Percentiles rank a stretch among this genome's conserved stretches.
phyloP scores from a whole-genome alignment of 2,113 vertebrate species.

The Petrocephalus microphthalmus region DNA sequence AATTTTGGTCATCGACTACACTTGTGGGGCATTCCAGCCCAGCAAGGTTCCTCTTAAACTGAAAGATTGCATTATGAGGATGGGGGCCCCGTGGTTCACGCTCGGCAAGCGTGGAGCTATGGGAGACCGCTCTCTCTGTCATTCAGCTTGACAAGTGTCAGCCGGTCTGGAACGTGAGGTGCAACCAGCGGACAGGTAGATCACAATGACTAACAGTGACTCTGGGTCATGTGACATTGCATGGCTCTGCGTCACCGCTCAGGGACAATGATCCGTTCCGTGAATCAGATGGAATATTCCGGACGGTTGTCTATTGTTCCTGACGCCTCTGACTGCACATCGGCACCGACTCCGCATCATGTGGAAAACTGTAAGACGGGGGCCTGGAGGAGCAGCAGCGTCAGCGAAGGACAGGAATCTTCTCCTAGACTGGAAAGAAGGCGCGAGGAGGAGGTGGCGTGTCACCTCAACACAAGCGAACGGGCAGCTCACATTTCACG shows the following conservation, averaged over 20 bases:
- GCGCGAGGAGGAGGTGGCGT: not conserved
- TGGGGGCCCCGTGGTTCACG: not conserved
- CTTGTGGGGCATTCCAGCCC: not conserved
- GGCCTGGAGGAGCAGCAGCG: not conserved
- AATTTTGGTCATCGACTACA: not conserved
- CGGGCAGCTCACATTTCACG: not conserved
- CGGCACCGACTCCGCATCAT: not conserved
- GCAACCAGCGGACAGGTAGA: too few relatives aligned
- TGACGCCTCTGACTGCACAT: not conserved
- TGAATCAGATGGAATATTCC: constrained; percentile 7
- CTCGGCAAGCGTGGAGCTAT: not conserved
- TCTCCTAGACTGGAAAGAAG: not conserved
- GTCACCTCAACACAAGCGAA: too few relatives aligned
- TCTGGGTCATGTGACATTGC: not conserved
- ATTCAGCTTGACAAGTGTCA: not conserved
- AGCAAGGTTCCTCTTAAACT: not conserved
- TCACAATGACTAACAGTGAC: not conserved
- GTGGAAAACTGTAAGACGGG: not conserved
- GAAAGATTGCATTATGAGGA: not conserved
- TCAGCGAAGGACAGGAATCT: not conserved
- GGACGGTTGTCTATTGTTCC: not conserved
- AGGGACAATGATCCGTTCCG: not conserved
- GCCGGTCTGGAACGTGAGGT: not conserved
- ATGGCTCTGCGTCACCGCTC: not conserved
- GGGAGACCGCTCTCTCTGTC: not conserved